Percentiles rank a stretch among this genome's conserved stretches.
phyloP scores from a whole-genome alignment of 2,888 invertebrate genomes.

The Perizoma affinitatum region DNA sequence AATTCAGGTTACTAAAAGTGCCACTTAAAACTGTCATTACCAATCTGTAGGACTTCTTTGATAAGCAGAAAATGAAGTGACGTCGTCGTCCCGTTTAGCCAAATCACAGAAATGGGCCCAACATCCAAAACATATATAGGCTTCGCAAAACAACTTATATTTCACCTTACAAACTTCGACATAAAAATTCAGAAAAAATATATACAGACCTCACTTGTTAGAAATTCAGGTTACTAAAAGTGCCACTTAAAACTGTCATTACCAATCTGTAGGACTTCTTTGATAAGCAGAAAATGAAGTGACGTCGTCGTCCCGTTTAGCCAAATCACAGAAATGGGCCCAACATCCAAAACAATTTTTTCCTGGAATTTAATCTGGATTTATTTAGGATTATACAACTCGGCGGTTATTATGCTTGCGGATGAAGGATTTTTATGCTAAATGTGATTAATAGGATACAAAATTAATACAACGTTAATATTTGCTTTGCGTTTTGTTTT shows the following conservation, averaged over 20 bases:
- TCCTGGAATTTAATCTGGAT: slow-evolving; percentile 39
- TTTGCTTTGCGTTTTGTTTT: slow-evolving; percentile 15
- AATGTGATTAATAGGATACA: slow-evolving; percentile 38
- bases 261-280: slow-evolving; percentile 31
- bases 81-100: slow-evolving; percentile 28
- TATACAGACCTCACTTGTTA: no score
- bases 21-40: slow-evolving; percentile 35
- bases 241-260: slow-evolving; percentile 34
- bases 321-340: slow-evolving; percentile 39
- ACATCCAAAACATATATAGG: slow-evolving; percentile 36
- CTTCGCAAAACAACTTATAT: no score
- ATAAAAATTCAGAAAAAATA: no score
- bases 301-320: slow-evolving; percentile 29
- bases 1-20: no score
- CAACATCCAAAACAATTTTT: slow-evolving; percentile 36
- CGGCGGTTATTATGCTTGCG: slow-evolving; percentile 37
- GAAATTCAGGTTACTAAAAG: no score
- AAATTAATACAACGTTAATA: slow-evolving; percentile 19
- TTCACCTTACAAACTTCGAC: no score
- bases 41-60: slow-evolving; percentile 34
- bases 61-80: slow-evolving; percentile 40
- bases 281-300: slow-evolving; percentile 41
- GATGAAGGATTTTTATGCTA: slow-evolving; percentile 36
- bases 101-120: slow-evolving; percentile 38
- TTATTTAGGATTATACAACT: slow-evolving; percentile 42